A percentile compares a stretch with the other conserved stretches of the same genome.
These are phyloP conservation scores for Megamerina dolium DNA, from an alignment of 2,888 invertebrate genomes.

Conservation along the genomic window DNA sequence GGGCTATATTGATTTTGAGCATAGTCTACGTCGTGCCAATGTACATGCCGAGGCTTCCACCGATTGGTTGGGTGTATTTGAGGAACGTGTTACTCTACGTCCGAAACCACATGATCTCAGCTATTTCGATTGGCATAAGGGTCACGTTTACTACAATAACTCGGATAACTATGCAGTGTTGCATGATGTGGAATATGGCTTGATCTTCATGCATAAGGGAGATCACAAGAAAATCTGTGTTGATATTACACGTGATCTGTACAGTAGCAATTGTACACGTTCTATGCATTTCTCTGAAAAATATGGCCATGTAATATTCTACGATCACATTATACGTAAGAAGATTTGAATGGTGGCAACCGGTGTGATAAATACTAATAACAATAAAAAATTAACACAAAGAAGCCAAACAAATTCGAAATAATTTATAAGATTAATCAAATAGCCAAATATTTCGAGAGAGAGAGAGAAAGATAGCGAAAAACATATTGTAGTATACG, in stretches of 20 bases:
- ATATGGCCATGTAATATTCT: constrained; percentile 71
- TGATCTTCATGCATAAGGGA: constrained; percentile 73
- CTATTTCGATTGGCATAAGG: constrained; percentile 69
- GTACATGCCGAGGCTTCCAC: constrained; percentile 38
- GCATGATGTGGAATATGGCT: constrained; percentile 65
- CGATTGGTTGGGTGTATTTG: constrained; percentile 73
- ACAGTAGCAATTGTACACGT: constrained; percentile 64
- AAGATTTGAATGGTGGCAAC: constrained; percentile 52
- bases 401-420: too few relatives aligned
- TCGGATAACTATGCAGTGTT: constrained; percentile 73
- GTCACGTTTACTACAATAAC: constrained; percentile 63
- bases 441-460: too few relatives aligned
- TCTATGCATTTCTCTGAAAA: constrained; percentile 57
- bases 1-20: constrained; percentile 73
- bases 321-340: constrained; percentile 69
- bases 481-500: too few relatives aligned
- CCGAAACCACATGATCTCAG: constrained; percentile 64
- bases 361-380: too few relatives aligned
- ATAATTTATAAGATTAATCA: too few relatives aligned
- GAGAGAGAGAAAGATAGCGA: too few relatives aligned
- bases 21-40: constrained; percentile 33
- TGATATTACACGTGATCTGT: constrained; percentile 56
- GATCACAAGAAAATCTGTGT: constrained; percentile 72
- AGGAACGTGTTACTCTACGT: constrained; percentile 57
- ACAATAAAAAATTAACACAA: too few relatives aligned